Base-by-base conservation (phyloP, 2,797 vertebrate species). In the Delichon dasypus region DNA sequence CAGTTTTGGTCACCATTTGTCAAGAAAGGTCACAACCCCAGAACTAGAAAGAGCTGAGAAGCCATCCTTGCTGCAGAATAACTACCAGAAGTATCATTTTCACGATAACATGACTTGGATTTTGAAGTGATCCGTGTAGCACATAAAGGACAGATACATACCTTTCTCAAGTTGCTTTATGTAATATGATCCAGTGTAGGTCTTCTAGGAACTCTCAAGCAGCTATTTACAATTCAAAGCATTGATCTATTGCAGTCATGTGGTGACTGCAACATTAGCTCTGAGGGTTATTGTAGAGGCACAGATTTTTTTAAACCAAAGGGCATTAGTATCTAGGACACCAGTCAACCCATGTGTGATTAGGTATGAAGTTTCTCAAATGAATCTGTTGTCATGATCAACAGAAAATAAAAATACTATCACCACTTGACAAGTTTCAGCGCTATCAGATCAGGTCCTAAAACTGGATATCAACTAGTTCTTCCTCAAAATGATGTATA, bases 221-320 rank as follows among this genome's bases (percentile, higher is more conserved):
- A 95, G 91, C 80, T 94, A 97, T 96, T 96, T 97, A 76, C 94
- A 97, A 96, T 95, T 95, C 93, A 96, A 93, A 97, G 92, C 89
- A 93, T 73, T 96, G 92, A 97, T 96, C 94, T 96, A 96, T 92
- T 96, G 89, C 94, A 92, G 95, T 93, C 92, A 96, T 95, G 92
- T 96, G 92, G 89, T 62, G 47, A 86, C 70, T 88, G 89, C 91
- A 97, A 92, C 77, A 92, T 93, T 95, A 96, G 72, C 88, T 87
- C 83, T 57, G 25, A 82, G 64, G 77, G 77, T 86, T 91, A 94
- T 84, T 78, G 86, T 77, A 90, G 80, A 96, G 64, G 80, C 66
- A 58, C 42, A 90, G 88, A 93, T 95, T 96, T 96, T 97, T 97
- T 94, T 95, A 97, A 97, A 95, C 68, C 62, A 75, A 91, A 89